Base-by-base conservation (phyloP, 2,888 invertebrate species). In the Patella ulyssiponensis region DNA sequence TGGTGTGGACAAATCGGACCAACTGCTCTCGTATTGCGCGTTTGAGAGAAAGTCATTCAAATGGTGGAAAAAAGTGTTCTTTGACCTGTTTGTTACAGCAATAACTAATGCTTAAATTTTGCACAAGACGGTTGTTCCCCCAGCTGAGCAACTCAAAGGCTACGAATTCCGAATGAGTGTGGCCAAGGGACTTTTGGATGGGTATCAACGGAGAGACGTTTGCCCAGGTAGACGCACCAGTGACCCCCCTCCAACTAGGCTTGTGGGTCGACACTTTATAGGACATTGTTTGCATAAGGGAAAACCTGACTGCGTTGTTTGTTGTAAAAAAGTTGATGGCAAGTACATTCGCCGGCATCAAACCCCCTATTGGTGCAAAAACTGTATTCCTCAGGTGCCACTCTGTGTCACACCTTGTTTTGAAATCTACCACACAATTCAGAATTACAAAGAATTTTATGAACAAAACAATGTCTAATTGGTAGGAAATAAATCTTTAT, bases 121-220 rank as follows among this genome's bases (percentile, higher is more conserved):
- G 64, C 23, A 64, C 64, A 64, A 64, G 23, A 20, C 64, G 5
- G 64, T 64, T 64, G 23, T 11, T 3, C 64, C 64, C n/a, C n/a
- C 64, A 64, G 64, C 64, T 20, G 64, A 64, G 23, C 64, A 64
- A 64, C n/a, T 20, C 23, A n/a, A n/a, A 7, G 64, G 64, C n/a
- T 64, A 64, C 12, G 20, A 64, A 23, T n/a, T 17, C 11, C 58
- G 58, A 20, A n/a, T 58, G n/a, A 58, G 58, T 58, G 17, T 58
- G 58, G 58, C 58, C 58, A 58, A 58, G 58, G 11, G 17, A 58
- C 58, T 58, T 58, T n/a, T 58, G 58, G 58, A 58, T 58, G 58
- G 58, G 20, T 14, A 58, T 58, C n/a, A 58, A 20, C 17, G 20
- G 58, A 58, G 20, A 58, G 58, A 58, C 20, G n/a, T 20, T 58